Evolutionary conservation across 1,140 invertebrate genomes (phyloP).

Genomic region (Ostrea denselamellosa): DNA sequence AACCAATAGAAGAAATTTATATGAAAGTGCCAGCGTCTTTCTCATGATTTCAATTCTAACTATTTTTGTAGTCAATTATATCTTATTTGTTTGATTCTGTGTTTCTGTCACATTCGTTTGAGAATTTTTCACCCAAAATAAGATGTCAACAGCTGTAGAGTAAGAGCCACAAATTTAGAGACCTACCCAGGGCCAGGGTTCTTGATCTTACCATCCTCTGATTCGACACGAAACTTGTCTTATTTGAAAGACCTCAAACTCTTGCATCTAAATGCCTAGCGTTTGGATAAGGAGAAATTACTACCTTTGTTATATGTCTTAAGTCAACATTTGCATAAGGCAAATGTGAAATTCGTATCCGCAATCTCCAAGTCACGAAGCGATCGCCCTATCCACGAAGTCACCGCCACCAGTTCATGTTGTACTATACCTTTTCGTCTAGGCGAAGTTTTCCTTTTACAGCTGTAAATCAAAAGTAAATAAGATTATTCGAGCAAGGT

Average conservation of each 20-base stretch:
- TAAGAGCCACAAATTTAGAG: no score
- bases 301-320: neutral
- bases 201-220: no score
- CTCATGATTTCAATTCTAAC: no score
- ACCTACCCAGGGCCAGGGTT: no score
- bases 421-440: neutral
- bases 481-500: neutral
- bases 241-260: neutral
- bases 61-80: no score
- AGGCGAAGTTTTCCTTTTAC: neutral
- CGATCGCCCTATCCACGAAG: neutral
- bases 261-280: neutral
- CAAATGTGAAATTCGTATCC: neutral
- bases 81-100: no score
- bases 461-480: neutral
- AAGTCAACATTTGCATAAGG: neutral
- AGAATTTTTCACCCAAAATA: no score
- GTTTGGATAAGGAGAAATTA: no score
- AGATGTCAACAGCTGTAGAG: no score
- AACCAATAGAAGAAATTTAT: neutral
- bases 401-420: neutral
- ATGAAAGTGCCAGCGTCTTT: no score
- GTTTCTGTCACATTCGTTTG: no score
- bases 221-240: neutral
- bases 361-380: neutral